phyloP scores from a whole-genome alignment of 2,113 vertebrate genomes.

The Acrocephalus kingi region DNA sequence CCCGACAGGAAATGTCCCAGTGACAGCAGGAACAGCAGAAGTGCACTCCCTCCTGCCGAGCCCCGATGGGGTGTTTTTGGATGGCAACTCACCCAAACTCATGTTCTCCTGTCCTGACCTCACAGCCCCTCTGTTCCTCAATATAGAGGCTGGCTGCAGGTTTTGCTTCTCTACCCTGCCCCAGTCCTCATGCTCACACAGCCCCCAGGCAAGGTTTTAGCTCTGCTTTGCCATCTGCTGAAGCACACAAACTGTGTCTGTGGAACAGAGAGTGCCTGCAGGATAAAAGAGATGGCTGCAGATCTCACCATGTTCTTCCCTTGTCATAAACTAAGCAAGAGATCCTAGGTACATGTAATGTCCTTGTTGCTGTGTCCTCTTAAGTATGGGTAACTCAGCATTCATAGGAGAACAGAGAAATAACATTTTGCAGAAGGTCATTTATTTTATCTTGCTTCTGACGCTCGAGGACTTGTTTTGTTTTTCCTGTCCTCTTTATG shows the following conservation, averaged over 20 bases:
- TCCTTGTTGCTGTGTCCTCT: neutral
- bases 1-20: accelerated
- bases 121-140: neutral
- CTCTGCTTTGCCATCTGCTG: neutral
- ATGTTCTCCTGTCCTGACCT: neutral
- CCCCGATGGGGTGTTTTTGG: neutral
- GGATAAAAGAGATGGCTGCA: neutral
- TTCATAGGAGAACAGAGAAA: neutral
- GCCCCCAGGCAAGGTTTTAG: neutral
- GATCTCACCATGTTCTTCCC: neutral
- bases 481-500: neutral
- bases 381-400: neutral
- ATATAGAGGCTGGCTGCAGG: neutral
- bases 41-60: neutral
- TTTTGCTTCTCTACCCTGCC: neutral
- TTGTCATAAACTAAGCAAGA: neutral
- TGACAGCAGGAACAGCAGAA: neutral
- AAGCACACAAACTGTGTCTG: neutral
- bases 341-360: neutral
- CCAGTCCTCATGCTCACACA: neutral
- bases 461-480: neutral
- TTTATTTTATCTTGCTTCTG: neutral
- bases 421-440: neutral
- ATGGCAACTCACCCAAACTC: neutral
- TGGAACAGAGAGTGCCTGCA: neutral